phyloP scores from a whole-genome alignment of 1,140 invertebrate genomes.

The Drosophila fuyamai region DNA sequence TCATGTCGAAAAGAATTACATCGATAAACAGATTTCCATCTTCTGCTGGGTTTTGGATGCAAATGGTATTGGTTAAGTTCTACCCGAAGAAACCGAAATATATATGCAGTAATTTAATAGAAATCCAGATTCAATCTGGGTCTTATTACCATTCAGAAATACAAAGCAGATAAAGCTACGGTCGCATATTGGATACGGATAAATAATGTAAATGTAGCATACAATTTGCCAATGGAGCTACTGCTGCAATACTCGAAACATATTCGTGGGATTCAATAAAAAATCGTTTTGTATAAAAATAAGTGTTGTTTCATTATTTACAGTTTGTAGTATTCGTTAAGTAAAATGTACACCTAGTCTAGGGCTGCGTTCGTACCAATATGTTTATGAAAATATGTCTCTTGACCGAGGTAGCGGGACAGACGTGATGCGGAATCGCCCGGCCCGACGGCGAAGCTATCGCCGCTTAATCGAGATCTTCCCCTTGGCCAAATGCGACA shows the following conservation, averaged over 20 bases:
- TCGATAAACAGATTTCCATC: no score
- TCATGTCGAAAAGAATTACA: no score
- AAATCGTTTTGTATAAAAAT: conserved; percentile 2
- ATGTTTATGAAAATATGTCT: conserved; percentile 8
- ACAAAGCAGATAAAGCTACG: background rate
- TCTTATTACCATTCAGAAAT: no score
- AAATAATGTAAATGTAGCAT: no score
- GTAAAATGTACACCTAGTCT: conserved; percentile 35
- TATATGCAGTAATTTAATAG: no score
- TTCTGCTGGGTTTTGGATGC: no score
- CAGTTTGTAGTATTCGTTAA: conserved; percentile 19
- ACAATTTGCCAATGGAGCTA: background rate
- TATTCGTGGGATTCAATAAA: background rate
- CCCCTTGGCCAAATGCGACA: conserved; percentile 93
- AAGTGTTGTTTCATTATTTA: conserved; percentile 37
- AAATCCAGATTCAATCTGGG: no score
- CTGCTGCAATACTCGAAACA: no score
- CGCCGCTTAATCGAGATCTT: conserved; percentile 95
- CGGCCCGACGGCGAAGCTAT: conserved; percentile 41
- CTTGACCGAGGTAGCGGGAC: conserved; percentile 3
- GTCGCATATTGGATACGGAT: no score
- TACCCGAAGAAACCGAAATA: no score
- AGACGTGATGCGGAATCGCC: conserved; percentile 3
- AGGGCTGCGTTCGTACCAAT: conserved; percentile 11
- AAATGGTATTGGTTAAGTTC: no score